Percentiles rank a stretch among this genome's conserved stretches.
Evolutionary conservation across 2,888 invertebrate species (phyloP).

Genomic region (Thymelicus acteon): DNA sequence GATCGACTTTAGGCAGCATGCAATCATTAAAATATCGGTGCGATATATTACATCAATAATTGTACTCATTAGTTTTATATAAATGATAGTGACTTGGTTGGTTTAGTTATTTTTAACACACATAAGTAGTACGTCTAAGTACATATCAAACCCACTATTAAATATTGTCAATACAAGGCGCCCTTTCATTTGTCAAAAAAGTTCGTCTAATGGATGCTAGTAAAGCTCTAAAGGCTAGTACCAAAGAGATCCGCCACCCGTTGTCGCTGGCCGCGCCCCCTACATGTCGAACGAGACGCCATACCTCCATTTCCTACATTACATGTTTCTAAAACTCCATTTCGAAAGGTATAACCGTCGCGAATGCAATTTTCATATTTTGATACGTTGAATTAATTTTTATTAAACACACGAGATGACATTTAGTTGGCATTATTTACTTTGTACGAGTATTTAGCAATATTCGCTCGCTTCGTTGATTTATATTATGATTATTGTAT

Average conservation of each 20-base stretch:
- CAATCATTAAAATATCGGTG: too few relatives aligned
- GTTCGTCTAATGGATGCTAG: too few relatives aligned
- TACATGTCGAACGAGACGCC: slow-evolving; percentile 26
- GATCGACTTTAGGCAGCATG: too few relatives aligned
- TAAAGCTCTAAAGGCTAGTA: slow-evolving; percentile 13
- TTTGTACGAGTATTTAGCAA: slow-evolving; percentile 34
- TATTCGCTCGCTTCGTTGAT: slow-evolving; percentile 29
- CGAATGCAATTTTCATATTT: slow-evolving; percentile 24
- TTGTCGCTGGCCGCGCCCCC: slow-evolving; percentile 18
- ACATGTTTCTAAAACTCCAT: slow-evolving; percentile 1
- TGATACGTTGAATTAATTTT: slow-evolving; percentile 34
- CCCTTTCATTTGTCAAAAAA: too few relatives aligned
- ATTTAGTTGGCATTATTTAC: slow-evolving; percentile 33
- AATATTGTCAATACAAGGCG: too few relatives aligned
- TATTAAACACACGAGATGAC: slow-evolving; percentile 27
- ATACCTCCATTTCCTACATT: slow-evolving; percentile 7
- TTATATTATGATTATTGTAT: slow-evolving; percentile 20
- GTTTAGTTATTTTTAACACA: too few relatives aligned
- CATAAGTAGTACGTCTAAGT: too few relatives aligned
- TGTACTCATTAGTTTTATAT: too few relatives aligned
- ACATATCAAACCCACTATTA: too few relatives aligned
- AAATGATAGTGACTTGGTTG: too few relatives aligned
- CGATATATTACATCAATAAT: too few relatives aligned
- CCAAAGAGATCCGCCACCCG: slow-evolving; percentile 36
- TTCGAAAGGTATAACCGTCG: background rate